Evolutionary conservation across 2,113 vertebrate genomes (phyloP), one percentile per base, ranked within the genome.

Genomic region (rabbit (Oryctolagus cuniculus)): DNA sequence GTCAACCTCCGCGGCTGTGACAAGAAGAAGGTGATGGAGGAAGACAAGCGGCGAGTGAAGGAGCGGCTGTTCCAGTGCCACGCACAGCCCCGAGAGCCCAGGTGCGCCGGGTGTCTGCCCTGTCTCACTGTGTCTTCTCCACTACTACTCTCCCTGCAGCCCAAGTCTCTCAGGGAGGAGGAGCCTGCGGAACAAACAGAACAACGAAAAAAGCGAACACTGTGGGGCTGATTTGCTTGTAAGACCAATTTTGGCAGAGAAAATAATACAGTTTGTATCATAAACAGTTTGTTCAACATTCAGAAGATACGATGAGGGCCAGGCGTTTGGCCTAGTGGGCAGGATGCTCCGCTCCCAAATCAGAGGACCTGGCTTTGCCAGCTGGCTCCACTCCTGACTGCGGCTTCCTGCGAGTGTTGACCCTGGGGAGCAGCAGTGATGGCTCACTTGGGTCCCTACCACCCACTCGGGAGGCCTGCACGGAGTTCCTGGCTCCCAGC

Each of bases 21-120:
- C 97, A 98, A 95, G 78, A 98, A 12, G 93, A 98, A 98, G 88
- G 98, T 98, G 94, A 79, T 98, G 22, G 98, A 98, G 81, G 98
- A 99, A 49, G 98, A 99, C 73, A 98, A 98, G 36, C 97, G 97
- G 17, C 96, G 97, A 38, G 95, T 97, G 11, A 98, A 98, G 94
- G 98, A 98, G 12, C 93, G 98, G 51, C 98, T 99, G 64, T 95
- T 98, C 2, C 98, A 98, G 64, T 36, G 92, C 53, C 97, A 81
- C 86, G 97, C 97, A 83, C 27, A 90, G 22, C 72, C 89, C 34
- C 96, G 89, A 5, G 97, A 97, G 58, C 75, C 97, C 90, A 98
- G 98, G 98, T 98, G 97, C 0, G 8, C 70, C 81, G 36, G 4
- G 10, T 16, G 25, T 25, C 64, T 49, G 10, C 67, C 1, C 1